Base-by-base conservation (phyloP, 30 jellyfish, hydroid and myxozoan species). In the Hydractinia symbiolongicarpus region DNA sequence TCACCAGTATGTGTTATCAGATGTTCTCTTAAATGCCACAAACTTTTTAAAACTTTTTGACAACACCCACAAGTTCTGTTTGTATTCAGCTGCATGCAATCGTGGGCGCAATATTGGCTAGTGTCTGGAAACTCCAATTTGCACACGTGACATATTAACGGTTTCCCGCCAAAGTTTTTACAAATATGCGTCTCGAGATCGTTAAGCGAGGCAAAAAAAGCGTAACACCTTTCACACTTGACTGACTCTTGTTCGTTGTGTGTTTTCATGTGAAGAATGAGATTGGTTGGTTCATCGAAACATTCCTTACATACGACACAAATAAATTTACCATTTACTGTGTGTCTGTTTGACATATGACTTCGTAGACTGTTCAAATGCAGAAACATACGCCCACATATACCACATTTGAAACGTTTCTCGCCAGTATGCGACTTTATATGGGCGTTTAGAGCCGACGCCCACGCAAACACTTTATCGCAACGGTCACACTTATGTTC, bases 1-100 rank as follows among this genome's bases (percentile, higher is more conserved):
- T 72, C 81, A 8, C 81, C 81, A 7, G 81, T 72, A 52, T 72
- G 81, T 72, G 81, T 72, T 49, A 72, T 72, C n/a, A 72, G 81
- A 72, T 72, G 81, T 53, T 72, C 81, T 6, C 81, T 55, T 72
- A 72, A 52, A 17, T 72, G 58, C 81, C 81, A 72, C 51, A 72
- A 72, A 17, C 81, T 72, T 72, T 72, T 72, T 5, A 72, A 72
- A 9, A 49, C 54, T 53, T 72, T 72, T 21, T 44, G 62, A 72
- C 81, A 72, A 15, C 81, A 72, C 7, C 81, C 58, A 72, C 81
- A 72, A 30, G 51, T 58, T 44, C 81, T 7, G n/a, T 72, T 72
- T 8, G 62, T 7, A 44, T 21, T 72, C 8, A 30, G 10, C 51
- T 72, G 62, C 62, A 72, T 72, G 81, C 81, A 72, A 7, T 9